Evolutionary conservation across 2,797 vertebrate species (phyloP), one percentile per base, ranked within the genome.

Genomic region (Periparus ater): DNA sequence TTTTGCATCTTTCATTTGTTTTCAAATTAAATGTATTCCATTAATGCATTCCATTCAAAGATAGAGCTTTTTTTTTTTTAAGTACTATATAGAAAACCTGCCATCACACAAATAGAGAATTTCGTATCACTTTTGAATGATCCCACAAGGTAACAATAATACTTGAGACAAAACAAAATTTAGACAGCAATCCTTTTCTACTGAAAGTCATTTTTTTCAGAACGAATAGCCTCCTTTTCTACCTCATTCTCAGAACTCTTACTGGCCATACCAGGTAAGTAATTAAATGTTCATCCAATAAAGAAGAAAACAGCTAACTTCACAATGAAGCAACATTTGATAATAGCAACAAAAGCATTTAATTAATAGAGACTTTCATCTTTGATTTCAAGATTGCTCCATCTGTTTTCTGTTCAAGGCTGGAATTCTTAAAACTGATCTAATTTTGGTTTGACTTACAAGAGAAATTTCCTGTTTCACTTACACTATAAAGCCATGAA

Each of bases 371-470:
- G 12, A 18, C 7, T 55, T 61, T 18, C 42, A 3, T 22, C 9
- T 82, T 73, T 44, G n/a, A 60, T 90, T 85, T 67, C 58, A 81
- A 78, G 38, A 73, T 48, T 63, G 9, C 47, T 92, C 27, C 29
- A 30, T 53, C 38, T 74, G 34, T 60, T 88, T 86, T 70, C 45
- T 63, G 32, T 38, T 66, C 17, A 34, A 57, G 68, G 44, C 30
- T 58, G 18, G 8, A 60, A 83, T 48, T 66, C 29, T 62, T 47
- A 50, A 55, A 80, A 40, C 32, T 62, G 23, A 67, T 61, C 26
- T 54, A 57, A 54, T 42, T 82, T 85, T 90, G 8, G 11, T 63
- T 88, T 92, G 57, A 88, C 17, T 71, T 65, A 45, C 1, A 10
- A 74, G 34, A 88, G 20, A 20, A 83, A 53, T 44, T 62, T 71